Conservation (phyloP, 1,140 invertebrate species). For the Sitobion miscanthi region DNA sequence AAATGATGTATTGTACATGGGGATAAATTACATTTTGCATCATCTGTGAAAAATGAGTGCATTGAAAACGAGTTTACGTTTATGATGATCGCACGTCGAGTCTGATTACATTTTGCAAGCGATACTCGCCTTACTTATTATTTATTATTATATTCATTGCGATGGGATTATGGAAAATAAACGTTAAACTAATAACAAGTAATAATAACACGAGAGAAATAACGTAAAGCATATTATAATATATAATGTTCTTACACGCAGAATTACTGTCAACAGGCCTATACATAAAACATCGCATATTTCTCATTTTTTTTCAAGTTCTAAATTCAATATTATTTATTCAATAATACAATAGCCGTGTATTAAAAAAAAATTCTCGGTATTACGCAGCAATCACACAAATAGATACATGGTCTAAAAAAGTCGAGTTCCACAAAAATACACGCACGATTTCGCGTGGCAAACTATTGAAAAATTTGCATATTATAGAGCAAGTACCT, state of each 20-base stretch:
- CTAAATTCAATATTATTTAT: neutral
- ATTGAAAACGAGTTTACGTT: neutral
- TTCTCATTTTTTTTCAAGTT: neutral
- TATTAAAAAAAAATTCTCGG: neutral
- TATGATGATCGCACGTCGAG: neutral
- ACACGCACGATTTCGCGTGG: neutral
- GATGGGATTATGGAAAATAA: neutral
- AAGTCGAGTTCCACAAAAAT: neutral
- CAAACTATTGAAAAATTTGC: neutral
- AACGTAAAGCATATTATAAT: neutral
- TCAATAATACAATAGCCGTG: neutral
- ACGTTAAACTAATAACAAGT: constrained; percentile 20
- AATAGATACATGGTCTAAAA: neutral
- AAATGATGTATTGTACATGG: neutral
- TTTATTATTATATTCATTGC: constrained; percentile 8
- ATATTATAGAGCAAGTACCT: constrained; percentile 7
- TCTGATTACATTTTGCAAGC: constrained; percentile 4
- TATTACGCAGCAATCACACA: neutral
- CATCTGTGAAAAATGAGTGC: neutral
- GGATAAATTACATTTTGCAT: neutral
- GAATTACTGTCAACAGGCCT: neutral
- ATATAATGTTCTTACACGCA: neutral
- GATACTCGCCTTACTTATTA: neutral
- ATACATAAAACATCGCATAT: neutral
- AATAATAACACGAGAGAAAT: neutral